Percentiles rank a stretch among this genome's conserved stretches.
phyloP scores from a whole-genome alignment of 2,797 vertebrate genomes.

The Macroramphosus scolopax region DNA sequence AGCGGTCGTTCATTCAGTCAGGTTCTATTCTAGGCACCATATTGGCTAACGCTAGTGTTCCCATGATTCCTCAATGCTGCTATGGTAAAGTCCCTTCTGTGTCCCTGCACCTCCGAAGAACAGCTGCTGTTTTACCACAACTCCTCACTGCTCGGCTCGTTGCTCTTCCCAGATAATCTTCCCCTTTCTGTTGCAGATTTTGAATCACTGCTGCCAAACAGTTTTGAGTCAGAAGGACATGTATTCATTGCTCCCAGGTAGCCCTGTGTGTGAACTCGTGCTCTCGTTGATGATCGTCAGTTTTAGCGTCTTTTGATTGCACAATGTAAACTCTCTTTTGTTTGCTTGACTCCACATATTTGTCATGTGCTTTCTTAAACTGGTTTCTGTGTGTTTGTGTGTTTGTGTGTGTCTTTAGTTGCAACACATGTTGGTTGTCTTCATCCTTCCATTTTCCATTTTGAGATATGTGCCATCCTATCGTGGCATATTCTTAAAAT shows the following conservation, averaged over 20 bases:
- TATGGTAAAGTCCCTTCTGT: slow-evolving; percentile 79
- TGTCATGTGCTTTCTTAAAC: no score
- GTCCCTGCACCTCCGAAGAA: slow-evolving; percentile 79
- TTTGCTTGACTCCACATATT: slow-evolving; percentile 2
- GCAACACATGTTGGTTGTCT: slow-evolving; percentile 18
- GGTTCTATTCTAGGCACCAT: slow-evolving; percentile 76
- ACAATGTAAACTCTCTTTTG: slow-evolving; percentile 4
- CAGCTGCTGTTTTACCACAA: slow-evolving; percentile 76
- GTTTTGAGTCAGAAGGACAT: slow-evolving; percentile 99
- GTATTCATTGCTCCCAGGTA: slow-evolving; percentile 99
- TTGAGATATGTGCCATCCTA: slow-evolving; percentile 5
- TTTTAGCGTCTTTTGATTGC: slow-evolving; percentile 36
- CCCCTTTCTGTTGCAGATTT: slow-evolving; percentile 99
- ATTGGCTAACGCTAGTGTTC: slow-evolving; percentile 81
- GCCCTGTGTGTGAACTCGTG: slow-evolving; percentile 87
- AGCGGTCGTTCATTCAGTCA: slow-evolving; percentile 52
- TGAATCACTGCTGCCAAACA: slow-evolving; percentile 99
- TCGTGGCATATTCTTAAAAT: no score
- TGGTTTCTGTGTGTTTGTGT: background rate
- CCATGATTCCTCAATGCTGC: slow-evolving; percentile 81
- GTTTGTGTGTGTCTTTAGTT: slow-evolving; percentile 22
- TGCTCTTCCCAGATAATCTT: slow-evolving; percentile 87
- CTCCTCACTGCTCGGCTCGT: slow-evolving; percentile 73
- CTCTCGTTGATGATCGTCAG: slow-evolving; percentile 68
- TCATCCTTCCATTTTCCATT: slow-evolving; percentile 11